Percentiles rank a stretch among this genome's conserved stretches.
Conservation (phyloP, 2,113 vertebrate species). For the Canis aureus region DNA sequence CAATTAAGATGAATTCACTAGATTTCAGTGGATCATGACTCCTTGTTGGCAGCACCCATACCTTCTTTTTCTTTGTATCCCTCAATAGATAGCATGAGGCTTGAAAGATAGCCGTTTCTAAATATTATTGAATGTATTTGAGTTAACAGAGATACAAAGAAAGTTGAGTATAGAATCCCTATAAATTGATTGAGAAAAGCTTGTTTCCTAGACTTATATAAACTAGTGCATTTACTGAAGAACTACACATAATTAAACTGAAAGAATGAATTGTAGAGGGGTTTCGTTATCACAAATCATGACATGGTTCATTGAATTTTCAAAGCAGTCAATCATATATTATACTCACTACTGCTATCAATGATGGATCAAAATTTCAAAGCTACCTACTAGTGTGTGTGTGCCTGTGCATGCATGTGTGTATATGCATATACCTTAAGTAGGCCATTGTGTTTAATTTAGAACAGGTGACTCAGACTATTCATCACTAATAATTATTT, state of each 20-base stretch:
- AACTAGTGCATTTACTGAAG: slow-evolving; percentile 41
- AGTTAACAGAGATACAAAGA: slow-evolving; percentile 30
- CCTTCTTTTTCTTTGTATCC: slow-evolving; percentile 38
- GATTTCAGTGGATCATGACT: slow-evolving; percentile 42
- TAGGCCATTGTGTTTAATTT: slow-evolving; percentile 49
- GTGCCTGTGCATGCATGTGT: neutral
- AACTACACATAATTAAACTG: slow-evolving; percentile 60
- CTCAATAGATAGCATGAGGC: neutral
- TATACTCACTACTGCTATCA: slow-evolving; percentile 49
- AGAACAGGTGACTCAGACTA: slow-evolving; percentile 36
- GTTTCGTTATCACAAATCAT: slow-evolving; percentile 71
- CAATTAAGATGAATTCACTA: slow-evolving; percentile 45
- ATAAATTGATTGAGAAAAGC: slow-evolving; percentile 24
- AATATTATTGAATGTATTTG: slow-evolving; percentile 34
- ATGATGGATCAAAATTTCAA: slow-evolving; percentile 65
- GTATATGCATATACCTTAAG: neutral
- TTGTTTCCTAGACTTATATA: slow-evolving; percentile 42
- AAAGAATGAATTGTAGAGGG: slow-evolving; percentile 56
- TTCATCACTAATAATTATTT: slow-evolving; percentile 65
- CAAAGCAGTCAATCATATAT: slow-evolving; percentile 32
- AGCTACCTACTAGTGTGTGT: neutral
- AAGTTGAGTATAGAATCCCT: neutral
- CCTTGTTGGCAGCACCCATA: neutral
- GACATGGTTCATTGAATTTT: slow-evolving; percentile 59
- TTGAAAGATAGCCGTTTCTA: slow-evolving; percentile 34